Conservation (phyloP, 2,888 invertebrate genomes). For the Lymantria dispar region DNA sequence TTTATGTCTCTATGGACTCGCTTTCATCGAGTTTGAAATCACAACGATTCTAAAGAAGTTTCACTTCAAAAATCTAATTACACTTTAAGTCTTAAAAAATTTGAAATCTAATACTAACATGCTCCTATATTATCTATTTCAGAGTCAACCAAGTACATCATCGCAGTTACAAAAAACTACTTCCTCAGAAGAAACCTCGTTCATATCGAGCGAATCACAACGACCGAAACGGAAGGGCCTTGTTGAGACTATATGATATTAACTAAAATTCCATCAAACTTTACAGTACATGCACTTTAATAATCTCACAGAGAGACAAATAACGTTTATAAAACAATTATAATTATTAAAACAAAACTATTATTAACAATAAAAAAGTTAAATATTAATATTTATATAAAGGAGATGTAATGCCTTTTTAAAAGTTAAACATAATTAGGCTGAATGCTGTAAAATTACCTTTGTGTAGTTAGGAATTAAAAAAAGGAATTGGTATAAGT, state of each 20-base stretch:
- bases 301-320: background rate
- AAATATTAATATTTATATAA: background rate
- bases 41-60: too few relatives aligned
- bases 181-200: slow-evolving; percentile 90
- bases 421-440: slow-evolving; percentile 1
- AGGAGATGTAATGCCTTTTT: background rate
- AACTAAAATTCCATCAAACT: slow-evolving; percentile 18
- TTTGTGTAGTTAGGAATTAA: slow-evolving; percentile 4
- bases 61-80: too few relatives aligned
- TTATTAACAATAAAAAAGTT: background rate
- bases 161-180: slow-evolving; percentile 43
- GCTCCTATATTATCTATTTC: slow-evolving; percentile 12
- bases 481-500: slow-evolving; percentile 1
- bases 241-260: slow-evolving; percentile 84
- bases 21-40: too few relatives aligned
- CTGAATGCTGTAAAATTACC: slow-evolving; percentile 1
- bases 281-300: background rate
- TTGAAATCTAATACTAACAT: background rate
- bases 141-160: slow-evolving; percentile 61
- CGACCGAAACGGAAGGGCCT: slow-evolving; percentile 81
- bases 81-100: background rate
- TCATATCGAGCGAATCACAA: slow-evolving; percentile 84
- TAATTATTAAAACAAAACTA: background rate
- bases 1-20: too few relatives aligned
- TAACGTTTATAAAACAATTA: background rate